These are phyloP conservation scores for Hippocampus kuda DNA, from an alignment of 2,797 vertebrate species.

Conservation along the genomic window DNA sequence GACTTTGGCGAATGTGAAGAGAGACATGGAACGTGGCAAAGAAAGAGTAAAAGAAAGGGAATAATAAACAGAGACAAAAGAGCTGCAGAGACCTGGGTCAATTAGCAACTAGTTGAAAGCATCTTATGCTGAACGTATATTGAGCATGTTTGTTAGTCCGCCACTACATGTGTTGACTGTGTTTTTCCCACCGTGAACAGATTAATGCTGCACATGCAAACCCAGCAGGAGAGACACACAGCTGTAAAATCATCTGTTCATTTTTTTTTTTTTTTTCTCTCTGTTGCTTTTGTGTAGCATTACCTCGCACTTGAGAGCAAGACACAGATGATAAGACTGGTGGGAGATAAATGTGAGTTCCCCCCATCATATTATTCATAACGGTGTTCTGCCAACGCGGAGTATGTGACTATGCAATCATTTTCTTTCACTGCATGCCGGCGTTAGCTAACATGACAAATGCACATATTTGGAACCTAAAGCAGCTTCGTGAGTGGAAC, in stretches of 20 bases:
- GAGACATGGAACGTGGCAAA: conserved; percentile 9
- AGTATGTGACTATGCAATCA: conserved; percentile 1
- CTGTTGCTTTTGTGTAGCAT: conserved; percentile 20
- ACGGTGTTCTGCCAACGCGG: not conserved
- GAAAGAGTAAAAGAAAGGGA: conserved; percentile 15
- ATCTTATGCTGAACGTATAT: conserved; percentile 36
- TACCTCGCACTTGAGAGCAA: conserved; percentile 7
- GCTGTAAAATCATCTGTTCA: conserved; percentile 41
- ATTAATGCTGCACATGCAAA: conserved; percentile 54
- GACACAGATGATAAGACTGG: conserved; percentile 37
- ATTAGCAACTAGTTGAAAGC: conserved; percentile 34
- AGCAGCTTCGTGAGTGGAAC: not conserved
- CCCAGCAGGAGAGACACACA: conserved; percentile 37
- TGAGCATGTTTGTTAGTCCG: conserved; percentile 43
- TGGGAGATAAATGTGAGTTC: conserved; percentile 38
- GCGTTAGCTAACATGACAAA: not conserved
- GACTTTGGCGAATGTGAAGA: conserved; percentile 66
- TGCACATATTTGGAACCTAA: not conserved
- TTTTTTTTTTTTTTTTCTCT: conserved; percentile 18
- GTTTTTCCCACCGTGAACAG: conserved; percentile 45
- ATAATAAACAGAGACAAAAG: conserved; percentile 16
- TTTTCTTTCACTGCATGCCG: not conserved
- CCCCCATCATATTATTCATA: not conserved
- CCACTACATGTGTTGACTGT: conserved; percentile 33
- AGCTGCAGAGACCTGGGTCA: conserved; percentile 8